A percentile compares a stretch with the other conserved stretches of the same genome.
These are phyloP conservation scores for Helicolenus hilgendorfi DNA, from an alignment of 2,797 vertebrate species.

Conservation along the genomic window DNA sequence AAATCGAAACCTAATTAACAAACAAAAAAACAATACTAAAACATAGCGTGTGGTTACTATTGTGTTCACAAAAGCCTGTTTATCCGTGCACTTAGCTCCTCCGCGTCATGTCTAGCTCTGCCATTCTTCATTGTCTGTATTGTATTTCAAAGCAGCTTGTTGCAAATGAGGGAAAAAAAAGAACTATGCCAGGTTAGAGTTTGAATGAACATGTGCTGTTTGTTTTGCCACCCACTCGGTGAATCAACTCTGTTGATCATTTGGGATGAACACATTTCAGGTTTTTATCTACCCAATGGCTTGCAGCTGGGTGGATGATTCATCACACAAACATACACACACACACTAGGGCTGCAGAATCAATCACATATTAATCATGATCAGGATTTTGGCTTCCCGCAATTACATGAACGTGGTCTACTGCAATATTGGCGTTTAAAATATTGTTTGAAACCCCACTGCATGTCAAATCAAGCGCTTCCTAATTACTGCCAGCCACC, in stretches of 20 bases:
- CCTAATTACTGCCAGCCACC: no score
- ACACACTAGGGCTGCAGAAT: no score
- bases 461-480: no score
- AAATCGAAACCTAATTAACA: background rate
- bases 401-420: no score
- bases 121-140: background rate
- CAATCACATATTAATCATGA: no score
- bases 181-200: background rate
- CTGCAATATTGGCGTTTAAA: no score
- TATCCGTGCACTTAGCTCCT: background rate
- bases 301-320: slow-evolving; percentile 19
- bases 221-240: background rate
- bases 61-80: background rate
- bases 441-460: no score
- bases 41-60: background rate
- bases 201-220: background rate
- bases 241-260: background rate
- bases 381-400: no score
- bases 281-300: slow-evolving; percentile 1
- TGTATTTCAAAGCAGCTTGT: background rate
- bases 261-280: background rate
- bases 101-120: background rate
- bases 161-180: background rate
- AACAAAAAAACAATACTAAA: background rate
- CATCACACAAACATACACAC: background rate